These are phyloP conservation scores for Nemoura dubitans DNA, from an alignment of 2,888 invertebrate species.

Conservation along the genomic window DNA sequence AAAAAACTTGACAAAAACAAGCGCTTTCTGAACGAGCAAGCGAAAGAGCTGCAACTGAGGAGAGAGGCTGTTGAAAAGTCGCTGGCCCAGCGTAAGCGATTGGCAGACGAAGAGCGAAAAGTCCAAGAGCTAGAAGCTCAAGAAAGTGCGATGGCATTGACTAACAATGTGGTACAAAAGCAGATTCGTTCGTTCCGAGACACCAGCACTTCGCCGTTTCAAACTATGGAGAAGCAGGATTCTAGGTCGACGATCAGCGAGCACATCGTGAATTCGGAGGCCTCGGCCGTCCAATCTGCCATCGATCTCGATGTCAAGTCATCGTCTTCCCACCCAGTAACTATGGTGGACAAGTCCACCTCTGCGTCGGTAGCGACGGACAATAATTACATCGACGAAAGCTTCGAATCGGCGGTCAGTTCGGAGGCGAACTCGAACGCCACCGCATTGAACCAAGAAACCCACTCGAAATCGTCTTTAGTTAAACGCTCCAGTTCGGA, in stretches of 20 bases:
- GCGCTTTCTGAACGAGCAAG: slow-evolving; percentile 23
- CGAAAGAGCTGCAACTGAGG: neutral
- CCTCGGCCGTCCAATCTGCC: neutral
- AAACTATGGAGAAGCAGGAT: neutral
- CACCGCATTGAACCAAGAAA: slow-evolving; percentile 12
- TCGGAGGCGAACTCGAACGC: slow-evolving; percentile 44
- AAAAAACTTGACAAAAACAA: slow-evolving; percentile 45
- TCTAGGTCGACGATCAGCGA: slow-evolving; percentile 36
- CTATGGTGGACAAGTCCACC: slow-evolving; percentile 31
- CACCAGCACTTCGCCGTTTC: slow-evolving; percentile 42
- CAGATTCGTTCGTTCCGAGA: slow-evolving; percentile 13
- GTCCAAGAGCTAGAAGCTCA: slow-evolving; percentile 9
- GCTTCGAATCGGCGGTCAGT: slow-evolving; percentile 48
- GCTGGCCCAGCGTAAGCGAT: slow-evolving; percentile 15
- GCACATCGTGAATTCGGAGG: neutral
- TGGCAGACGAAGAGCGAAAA: slow-evolving; percentile 10
- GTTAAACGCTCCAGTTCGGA: slow-evolving; percentile 8
- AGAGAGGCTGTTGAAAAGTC: slow-evolving; percentile 22
- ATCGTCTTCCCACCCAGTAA: neutral
- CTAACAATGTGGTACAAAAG: neutral
- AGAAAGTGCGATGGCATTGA: neutral
- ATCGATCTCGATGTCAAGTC: neutral
- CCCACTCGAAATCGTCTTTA: neutral
- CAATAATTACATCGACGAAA: slow-evolving; percentile 46
- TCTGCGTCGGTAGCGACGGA: slow-evolving; percentile 19